Evolutionary conservation across 2,888 invertebrate species (phyloP), one percentile per base, ranked within the genome.

Genomic region (Enchytraeus crypticus): DNA sequence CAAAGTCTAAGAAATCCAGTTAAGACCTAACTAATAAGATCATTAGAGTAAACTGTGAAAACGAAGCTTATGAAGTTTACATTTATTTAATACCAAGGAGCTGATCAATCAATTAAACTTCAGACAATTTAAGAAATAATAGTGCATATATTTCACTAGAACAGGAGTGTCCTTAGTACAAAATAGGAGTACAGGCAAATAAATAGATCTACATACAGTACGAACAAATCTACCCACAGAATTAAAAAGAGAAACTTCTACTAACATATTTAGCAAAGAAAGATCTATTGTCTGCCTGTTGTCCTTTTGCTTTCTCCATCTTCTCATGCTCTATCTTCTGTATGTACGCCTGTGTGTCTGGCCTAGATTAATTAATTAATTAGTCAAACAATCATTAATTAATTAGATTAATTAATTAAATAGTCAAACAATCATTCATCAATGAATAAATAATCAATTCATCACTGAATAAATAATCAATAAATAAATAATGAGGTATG

Each of bases 191-290:
- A n/a, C n/a, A n/a, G n/a, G n/a, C n/a, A n/a, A n/a, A n/a, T n/a
- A n/a, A n/a, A n/a, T n/a, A n/a, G n/a, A n/a, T n/a, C n/a, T n/a
- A n/a, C n/a, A n/a, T n/a, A n/a, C n/a, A n/a, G n/a, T n/a, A n/a
- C n/a, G n/a, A n/a, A n/a, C n/a, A n/a, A n/a, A n/a, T n/a, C n/a
- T n/a, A n/a, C n/a, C n/a, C n/a, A n/a, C n/a, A n/a, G n/a, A n/a
- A n/a, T n/a, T n/a, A n/a, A n/a, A n/a, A n/a, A n/a, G n/a, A n/a
- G n/a, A n/a, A n/a, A n/a, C n/a, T n/a, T n/a, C n/a, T 38, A 77
- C 91, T 87, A 84, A 95, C 95, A 83, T 97, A 97, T 95, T 95
- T 97, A 2, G 90, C 90, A 70, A 97, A 84, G 81, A 97, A 96
- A 53, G 95, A 92, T 74, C 93, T 84, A 77, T 92, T 96, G 76